phyloP scores from a whole-genome alignment of 2,888 invertebrate species.

The Notodonta ziczac region DNA sequence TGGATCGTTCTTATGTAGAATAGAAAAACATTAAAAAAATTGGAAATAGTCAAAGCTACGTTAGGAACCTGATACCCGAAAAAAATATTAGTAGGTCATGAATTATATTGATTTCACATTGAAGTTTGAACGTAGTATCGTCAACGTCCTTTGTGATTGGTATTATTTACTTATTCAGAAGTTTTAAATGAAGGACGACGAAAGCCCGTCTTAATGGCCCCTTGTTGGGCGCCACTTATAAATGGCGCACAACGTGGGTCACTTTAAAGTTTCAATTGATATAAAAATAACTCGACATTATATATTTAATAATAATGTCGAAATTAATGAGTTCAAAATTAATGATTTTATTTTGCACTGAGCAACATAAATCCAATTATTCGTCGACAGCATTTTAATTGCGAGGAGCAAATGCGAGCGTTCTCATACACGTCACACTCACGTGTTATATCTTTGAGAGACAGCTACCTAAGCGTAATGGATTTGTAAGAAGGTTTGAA shows the following conservation, averaged over 20 bases:
- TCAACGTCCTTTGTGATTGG: conserved; percentile 26
- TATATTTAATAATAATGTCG: conserved; percentile 24
- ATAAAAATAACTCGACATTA: conserved; percentile 4
- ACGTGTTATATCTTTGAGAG: conserved; percentile 12
- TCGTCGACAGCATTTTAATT: conserved; percentile 45
- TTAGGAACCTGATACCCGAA: not conserved
- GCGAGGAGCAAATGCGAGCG: conserved; percentile 27
- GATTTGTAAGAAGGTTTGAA: conserved; percentile 7
- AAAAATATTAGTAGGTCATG: not conserved
- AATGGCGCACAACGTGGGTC: conserved; percentile 3
- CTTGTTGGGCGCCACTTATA: conserved; percentile 34
- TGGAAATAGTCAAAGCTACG: not conserved
- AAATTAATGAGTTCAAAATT: conserved; percentile 10
- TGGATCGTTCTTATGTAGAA: conserved; percentile 4
- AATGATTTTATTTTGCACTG: conserved; percentile 23
- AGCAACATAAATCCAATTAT: conserved; percentile 41
- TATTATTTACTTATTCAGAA: conserved; percentile 31
- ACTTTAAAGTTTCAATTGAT: not conserved
- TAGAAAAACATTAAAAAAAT: too few relatives aligned
- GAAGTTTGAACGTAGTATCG: conserved; percentile 25
- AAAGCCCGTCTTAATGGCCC: conserved; percentile 18
- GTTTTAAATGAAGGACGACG: conserved; percentile 17
- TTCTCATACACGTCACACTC: conserved; percentile 13
- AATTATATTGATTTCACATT: conserved; percentile 33
- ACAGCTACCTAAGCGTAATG: conserved; percentile 1